Percentiles rank a stretch among this genome's conserved stretches.
These are phyloP conservation scores for Hyposoter dolosus DNA, from an alignment of 2,888 invertebrate genomes.

Conservation along the genomic window DNA sequence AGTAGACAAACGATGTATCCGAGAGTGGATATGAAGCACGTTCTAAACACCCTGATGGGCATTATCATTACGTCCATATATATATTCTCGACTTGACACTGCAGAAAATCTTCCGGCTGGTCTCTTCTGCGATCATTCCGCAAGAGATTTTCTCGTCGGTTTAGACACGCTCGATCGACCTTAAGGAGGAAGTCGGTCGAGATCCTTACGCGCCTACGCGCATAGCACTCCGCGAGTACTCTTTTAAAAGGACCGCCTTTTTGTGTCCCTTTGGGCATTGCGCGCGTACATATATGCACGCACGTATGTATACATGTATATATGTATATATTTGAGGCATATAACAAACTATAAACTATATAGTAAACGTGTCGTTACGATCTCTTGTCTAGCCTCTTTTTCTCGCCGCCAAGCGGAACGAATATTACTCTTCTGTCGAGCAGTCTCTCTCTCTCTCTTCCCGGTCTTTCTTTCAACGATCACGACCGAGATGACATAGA, in stretches of 20 bases:
- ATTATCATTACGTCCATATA: conserved; percentile 46
- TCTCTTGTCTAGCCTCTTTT: conserved; percentile 52
- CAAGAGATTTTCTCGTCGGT: conserved; percentile 36
- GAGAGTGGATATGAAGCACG: conserved; percentile 7
- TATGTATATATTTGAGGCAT: background rate
- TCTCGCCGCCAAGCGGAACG: conserved; percentile 59
- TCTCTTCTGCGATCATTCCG: conserved; percentile 13
- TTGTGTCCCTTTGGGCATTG: conserved; percentile 44
- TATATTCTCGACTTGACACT: conserved; percentile 61
- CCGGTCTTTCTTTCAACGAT: conserved; percentile 22
- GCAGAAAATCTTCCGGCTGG: conserved; percentile 46
- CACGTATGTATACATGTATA: background rate
- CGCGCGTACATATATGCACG: background rate
- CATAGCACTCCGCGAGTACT: conserved; percentile 16
- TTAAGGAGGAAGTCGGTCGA: conserved; percentile 59
- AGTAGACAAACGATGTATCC: conserved; percentile 22
- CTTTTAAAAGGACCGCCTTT: conserved; percentile 56
- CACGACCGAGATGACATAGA: conserved; percentile 44
- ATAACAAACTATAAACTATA: conserved; percentile 61
- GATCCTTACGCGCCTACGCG: conserved; percentile 67
- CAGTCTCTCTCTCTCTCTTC: background rate
- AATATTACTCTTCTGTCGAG: conserved; percentile 22
- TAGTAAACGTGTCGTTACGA: conserved; percentile 56
- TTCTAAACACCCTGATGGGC: conserved; percentile 29
- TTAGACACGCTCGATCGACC: conserved; percentile 63